Base-by-base conservation (phyloP, 2,797 vertebrate species). In the Rhodeus uyekii region DNA sequence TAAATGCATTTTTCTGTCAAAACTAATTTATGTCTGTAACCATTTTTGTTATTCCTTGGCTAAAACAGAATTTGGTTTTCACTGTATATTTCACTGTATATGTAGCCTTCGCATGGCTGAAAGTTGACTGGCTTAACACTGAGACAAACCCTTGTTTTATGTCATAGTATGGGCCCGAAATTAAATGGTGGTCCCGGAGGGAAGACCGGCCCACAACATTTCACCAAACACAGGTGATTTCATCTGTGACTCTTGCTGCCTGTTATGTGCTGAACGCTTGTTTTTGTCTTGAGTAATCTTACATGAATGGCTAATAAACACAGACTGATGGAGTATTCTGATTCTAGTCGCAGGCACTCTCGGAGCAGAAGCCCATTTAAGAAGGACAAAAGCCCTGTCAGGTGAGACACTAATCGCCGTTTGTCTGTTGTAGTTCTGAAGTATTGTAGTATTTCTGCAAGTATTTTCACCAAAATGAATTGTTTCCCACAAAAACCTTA, bases 371-470 rank as follows among this genome's bases (percentile, higher is more conserved):
- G 96, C 90, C 98, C 98, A 14, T 94, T 96, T 89, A 98, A 95
- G 90, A 99, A 97, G 93, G 98, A 99, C 87, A 99, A 97, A 93
- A 99, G 98, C 89, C 97, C 98, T 71, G 93, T 99, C 87, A 97
- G 98, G 98, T 99, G 92, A 87, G 85, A 82, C 6, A 5, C 22
- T 16, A 38, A 58, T 44, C 5, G 14, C 50, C 29, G n/a, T 63
- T 5, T 55, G 24, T 58, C 55, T 76, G 6, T 6, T 61, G 18
- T 6, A 29, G 74, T 61, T n/a, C 14, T 55, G 32, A 36, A 38
- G 2, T 18, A 50, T 7, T 32, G 5, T 22, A 72, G 69, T 72
- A n/a, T 50, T 50, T 48, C 18, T 5, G 1, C 27, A 34, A 32
- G 46, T n/a, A n/a, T n/a, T n/a, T n/a, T n/a, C n/a, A n/a, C 55